Evolutionary conservation across 1,140 invertebrate genomes (phyloP), one percentile per base, ranked within the genome.

Genomic region (Hirudo medicinalis): DNA sequence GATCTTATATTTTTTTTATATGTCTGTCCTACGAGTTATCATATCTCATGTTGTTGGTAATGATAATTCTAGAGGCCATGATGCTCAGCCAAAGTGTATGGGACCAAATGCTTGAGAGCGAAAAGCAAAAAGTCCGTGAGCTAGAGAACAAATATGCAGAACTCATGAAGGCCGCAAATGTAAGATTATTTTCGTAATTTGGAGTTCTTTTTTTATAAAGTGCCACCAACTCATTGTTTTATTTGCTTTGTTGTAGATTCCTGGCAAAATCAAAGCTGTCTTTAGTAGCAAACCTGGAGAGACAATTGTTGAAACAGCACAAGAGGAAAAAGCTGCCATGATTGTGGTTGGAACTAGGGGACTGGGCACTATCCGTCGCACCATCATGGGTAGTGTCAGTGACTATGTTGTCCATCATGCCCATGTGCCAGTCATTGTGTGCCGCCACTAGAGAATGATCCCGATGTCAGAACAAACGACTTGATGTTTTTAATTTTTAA

Each of bases 71-170:
- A 73, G 72, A 73, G 40, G 72, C 72, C 29, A 60, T 73, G 55
- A 71, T 71, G 53, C 53, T 73, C 20, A 73, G 60, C 57, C 69
- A 55, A 22, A 49, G 43, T 40, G 40, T 73, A 8, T 73, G 72
- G 72, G 72, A 70, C 22, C 54, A 73, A 49, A 73, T 73, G 72
- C 32, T 73, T 13, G 69, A 70, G 19, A 67, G 43, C 29, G 72
- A 73, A 60, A 73, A 73, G 63, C 43, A 73, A 49, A 73, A 73
- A 70, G 72, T 73, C 15, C 32, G 57, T 32, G 69, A 71, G 11
- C 49, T 73, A 22, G 72, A 73, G 60, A 54, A 70, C 32, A 70
- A 70, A 63, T 73, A 73, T 63, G 72, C 72, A 27, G 68, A 70
- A 15, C 55, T 55, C 36, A 70, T 73, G 72, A 69, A 40, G 22